Conservation (phyloP, 2,888 invertebrate genomes). For the Habroteleia sp. region DNA sequence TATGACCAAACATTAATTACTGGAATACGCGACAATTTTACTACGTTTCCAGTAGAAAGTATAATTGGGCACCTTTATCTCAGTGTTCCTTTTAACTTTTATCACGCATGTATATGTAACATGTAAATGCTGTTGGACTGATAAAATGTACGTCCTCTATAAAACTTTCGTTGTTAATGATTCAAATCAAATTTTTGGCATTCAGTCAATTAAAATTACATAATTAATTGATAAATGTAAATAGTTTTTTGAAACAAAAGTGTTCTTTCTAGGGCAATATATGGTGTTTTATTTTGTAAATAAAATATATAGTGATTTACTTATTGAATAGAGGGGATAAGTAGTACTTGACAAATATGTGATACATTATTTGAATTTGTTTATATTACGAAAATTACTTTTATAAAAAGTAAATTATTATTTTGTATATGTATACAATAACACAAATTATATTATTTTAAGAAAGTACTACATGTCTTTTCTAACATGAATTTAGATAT, state of each 20-base stretch:
- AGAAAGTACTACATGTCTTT: background rate
- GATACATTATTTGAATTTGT: background rate
- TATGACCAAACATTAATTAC: constrained; percentile 25
- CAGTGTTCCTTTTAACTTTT: constrained; percentile 18
- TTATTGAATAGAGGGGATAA: background rate
- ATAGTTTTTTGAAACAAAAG: constrained; percentile 4
- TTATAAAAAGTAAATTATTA: constrained; percentile 2
- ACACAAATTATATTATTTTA: background rate
- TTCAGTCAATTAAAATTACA: constrained; percentile 17
- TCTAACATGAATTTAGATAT: background rate
- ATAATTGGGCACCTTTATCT: constrained; percentile 35
- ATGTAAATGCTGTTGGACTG: constrained; percentile 12
- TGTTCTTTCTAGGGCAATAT: background rate
- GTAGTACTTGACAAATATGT: constrained; percentile 2
- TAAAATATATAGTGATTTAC: constrained; percentile 1
- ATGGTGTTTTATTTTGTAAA: constrained; percentile 23
- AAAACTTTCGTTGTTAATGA: background rate
- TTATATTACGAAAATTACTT: background rate
- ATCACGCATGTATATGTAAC: background rate
- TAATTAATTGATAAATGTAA: constrained; percentile 6
- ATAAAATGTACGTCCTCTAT: constrained; percentile 12
- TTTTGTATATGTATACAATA: no score
- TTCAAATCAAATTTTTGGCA: constrained; percentile 14
- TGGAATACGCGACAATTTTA: constrained; percentile 22
- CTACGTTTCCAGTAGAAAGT: constrained; percentile 11